phyloP scores from a whole-genome alignment of 2,113 vertebrate genomes.

The Nothobranchius furzeri region DNA sequence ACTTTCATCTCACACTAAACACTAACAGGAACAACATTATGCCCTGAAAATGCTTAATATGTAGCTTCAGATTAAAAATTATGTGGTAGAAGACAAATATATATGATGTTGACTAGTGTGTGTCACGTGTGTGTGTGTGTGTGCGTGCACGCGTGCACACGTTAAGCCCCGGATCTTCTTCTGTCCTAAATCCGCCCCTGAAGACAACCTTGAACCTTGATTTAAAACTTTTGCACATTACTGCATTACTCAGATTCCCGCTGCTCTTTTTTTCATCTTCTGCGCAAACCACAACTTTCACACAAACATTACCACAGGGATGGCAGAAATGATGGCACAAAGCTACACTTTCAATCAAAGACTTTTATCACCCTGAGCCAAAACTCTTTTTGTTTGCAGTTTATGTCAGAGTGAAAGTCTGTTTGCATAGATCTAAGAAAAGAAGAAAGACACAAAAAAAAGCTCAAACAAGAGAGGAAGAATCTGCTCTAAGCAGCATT shows the following conservation, averaged over 20 bases:
- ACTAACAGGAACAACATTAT: too few species aligned
- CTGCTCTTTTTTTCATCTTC: conserved; percentile 5
- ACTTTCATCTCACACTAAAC: too few species aligned
- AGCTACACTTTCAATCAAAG: conserved; percentile 40
- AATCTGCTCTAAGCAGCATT: conserved; percentile 62
- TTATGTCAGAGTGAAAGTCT: conserved; percentile 43
- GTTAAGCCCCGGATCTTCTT: too few species aligned
- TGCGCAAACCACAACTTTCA: conserved; percentile 23
- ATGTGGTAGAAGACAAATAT: too few species aligned
- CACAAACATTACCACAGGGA: conserved; percentile 24
- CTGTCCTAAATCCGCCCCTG: too few species aligned
- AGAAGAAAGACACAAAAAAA: neutral
- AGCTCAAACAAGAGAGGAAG: conserved; percentile 39
- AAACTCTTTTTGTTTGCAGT: conserved; percentile 56
- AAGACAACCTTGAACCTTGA: too few species aligned
- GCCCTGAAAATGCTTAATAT: too few species aligned
- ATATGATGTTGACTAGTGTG: too few species aligned
- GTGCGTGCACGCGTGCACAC: too few species aligned
- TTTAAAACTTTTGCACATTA: neutral
- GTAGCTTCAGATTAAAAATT: too few species aligned
- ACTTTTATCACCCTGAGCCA: conserved; percentile 31
- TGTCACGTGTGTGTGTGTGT: too few species aligned
- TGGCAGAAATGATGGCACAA: conserved; percentile 36
- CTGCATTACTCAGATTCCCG: conserved; percentile 12
- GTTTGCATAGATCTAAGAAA: conserved; percentile 52